These are phyloP conservation scores for Drosophila hydei DNA, from an alignment of 1,140 invertebrate genomes.

Conservation along the genomic window DNA sequence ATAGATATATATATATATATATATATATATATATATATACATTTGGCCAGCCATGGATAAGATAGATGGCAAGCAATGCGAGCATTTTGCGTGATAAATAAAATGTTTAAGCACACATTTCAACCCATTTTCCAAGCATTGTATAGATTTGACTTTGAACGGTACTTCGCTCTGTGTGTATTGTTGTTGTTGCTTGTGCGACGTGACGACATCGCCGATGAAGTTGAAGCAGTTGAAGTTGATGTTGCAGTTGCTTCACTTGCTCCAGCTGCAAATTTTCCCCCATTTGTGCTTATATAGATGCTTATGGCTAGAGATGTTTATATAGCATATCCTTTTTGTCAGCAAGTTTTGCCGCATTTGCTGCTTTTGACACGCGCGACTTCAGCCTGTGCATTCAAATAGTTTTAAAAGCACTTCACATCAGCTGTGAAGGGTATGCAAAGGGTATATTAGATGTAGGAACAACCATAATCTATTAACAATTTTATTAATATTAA, in stretches of 20 bases:
- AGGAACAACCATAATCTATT: too few species aligned
- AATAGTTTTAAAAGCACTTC: conserved; percentile 22
- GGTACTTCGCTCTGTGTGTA: conserved; percentile 9
- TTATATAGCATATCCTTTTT: conserved; percentile 45
- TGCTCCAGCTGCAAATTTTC: conserved; percentile 1
- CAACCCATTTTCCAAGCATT: conserved; percentile 53
- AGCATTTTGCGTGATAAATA: conserved; percentile 79
- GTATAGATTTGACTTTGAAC: conserved; percentile 78
- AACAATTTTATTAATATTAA: too few species aligned
- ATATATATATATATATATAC: conserved; percentile 29
- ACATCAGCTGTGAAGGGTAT: background rate
- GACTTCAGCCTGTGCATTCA: conserved; percentile 19
- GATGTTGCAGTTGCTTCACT: conserved; percentile 26
- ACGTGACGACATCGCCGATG: conserved; percentile 58
- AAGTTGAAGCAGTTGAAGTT: conserved; percentile 40
- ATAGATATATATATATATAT: conserved; percentile 27
- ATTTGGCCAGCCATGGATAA: conserved; percentile 25
- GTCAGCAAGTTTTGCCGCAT: conserved; percentile 62
- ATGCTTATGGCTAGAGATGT: conserved; percentile 1
- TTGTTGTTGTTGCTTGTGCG: conserved; percentile 15
- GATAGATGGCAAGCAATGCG: conserved; percentile 46
- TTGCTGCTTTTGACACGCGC: conserved; percentile 73
- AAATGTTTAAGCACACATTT: conserved; percentile 82
- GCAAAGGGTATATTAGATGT: background rate
- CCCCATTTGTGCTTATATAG: background rate